phyloP scores from a whole-genome alignment of 2,113 vertebrate species.

The Oplegnathus fasciatus region DNA sequence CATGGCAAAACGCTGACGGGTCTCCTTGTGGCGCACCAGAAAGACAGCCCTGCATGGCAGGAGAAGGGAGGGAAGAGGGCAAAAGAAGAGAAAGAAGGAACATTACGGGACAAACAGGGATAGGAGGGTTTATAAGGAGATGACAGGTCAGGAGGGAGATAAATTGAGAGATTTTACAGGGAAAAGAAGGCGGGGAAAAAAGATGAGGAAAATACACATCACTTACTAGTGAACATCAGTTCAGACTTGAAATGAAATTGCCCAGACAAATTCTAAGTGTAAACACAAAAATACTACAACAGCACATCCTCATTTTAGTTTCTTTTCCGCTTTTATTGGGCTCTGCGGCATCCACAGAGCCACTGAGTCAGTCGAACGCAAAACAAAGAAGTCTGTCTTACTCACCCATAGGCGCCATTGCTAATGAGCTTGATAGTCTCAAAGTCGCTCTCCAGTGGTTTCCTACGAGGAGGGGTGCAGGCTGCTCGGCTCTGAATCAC shows the following conservation, averaged over 20 bases:
- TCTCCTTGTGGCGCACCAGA: constrained; percentile 94
- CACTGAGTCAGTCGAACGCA: constrained; percentile 27
- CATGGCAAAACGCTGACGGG: constrained; percentile 93
- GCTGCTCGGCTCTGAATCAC: constrained; percentile 82
- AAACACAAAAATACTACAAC: constrained; percentile 24
- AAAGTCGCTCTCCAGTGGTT: constrained; percentile 93
- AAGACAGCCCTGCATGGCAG: constrained; percentile 88
- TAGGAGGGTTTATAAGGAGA: neutral
- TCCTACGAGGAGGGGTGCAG: constrained; percentile 84
- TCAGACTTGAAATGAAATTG: constrained; percentile 20
- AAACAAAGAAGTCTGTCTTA: constrained; percentile 46
- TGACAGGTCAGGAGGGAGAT: neutral
- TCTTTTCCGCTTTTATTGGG: constrained; percentile 43
- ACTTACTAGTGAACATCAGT: constrained; percentile 12
- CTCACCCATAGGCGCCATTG: constrained; percentile 96
- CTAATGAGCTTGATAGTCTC: constrained; percentile 97
- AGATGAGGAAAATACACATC: neutral
- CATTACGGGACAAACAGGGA: neutral
- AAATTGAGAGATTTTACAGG: neutral
- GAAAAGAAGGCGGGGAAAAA: neutral
- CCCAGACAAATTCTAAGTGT: constrained; percentile 14
- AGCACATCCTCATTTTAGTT: constrained; percentile 41
- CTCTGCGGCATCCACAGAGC: constrained; percentile 25
- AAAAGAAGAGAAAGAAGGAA: neutral
- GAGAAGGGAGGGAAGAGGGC: neutral